Conservation (phyloP, 2,113 vertebrate genomes). For the Leiothrix lutea region DNA sequence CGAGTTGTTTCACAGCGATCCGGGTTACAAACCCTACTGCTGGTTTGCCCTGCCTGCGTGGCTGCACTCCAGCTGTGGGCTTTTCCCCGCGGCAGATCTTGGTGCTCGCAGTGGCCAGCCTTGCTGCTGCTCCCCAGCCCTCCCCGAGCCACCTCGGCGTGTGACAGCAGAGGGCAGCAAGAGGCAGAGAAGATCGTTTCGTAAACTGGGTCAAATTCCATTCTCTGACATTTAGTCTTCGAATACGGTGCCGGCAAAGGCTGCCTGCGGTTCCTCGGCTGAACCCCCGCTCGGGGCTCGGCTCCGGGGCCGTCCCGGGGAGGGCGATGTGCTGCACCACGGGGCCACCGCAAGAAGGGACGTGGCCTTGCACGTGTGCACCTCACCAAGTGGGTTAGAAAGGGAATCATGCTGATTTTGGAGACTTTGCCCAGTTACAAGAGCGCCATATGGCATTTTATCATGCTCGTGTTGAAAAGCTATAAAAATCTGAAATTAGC, state of each 20-base stretch:
- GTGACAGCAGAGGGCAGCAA: constrained; percentile 76
- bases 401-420: not conserved
- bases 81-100: not conserved
- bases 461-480: not conserved
- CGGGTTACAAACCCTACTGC: fast-evolving
- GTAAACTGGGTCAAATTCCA: not conserved
- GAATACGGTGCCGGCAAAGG: fast-evolving
- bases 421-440: not conserved
- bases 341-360: fast-evolving
- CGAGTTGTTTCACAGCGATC: fast-evolving
- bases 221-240: not conserved
- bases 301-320: fast-evolving
- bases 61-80: not conserved
- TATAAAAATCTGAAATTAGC: not conserved
- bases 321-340: fast-evolving
- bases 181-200: constrained; percentile 29
- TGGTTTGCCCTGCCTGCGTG: not conserved
- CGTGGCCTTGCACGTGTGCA: fast-evolving
- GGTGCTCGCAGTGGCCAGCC: fast-evolving
- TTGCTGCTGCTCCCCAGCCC: fast-evolving
- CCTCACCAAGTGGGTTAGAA: not conserved
- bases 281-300: fast-evolving
- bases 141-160: not conserved
- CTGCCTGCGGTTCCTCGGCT: fast-evolving
- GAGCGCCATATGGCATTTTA: not conserved